Percentiles rank a stretch among this genome's conserved stretches.
Evolutionary conservation across 2,113 vertebrate genomes (phyloP).

Genomic region (Rhegmatorhina hoffmannsi): DNA sequence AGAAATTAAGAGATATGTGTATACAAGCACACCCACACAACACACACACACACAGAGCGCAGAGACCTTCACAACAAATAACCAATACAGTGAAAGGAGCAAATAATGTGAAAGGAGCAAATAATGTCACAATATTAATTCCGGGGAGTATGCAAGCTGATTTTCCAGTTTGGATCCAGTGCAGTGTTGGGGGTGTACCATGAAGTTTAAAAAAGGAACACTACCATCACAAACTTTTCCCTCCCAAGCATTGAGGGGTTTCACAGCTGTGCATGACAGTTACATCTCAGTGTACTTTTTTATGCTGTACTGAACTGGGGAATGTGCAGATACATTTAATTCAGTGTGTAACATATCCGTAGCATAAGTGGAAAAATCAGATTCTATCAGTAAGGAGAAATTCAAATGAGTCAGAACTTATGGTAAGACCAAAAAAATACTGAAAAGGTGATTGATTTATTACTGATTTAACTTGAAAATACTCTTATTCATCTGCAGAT

Average conservation of each 20-base stretch:
- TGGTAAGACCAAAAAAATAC: background rate
- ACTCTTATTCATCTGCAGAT: background rate
- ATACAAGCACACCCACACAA: background rate
- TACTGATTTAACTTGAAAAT: background rate
- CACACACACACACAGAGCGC: fast-evolving
- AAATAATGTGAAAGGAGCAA: background rate
- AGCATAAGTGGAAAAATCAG: background rate
- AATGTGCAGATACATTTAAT: background rate
- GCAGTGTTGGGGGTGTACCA: background rate
- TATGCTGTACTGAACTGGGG: background rate
- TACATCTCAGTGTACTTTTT: background rate
- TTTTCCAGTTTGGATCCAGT: background rate
- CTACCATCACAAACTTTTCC: background rate
- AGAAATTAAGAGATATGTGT: background rate
- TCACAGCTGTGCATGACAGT: background rate
- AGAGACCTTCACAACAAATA: background rate
- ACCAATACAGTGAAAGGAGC: background rate
- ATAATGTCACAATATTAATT: background rate
- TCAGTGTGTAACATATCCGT: background rate
- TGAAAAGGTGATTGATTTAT: background rate
- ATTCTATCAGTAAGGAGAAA: background rate
- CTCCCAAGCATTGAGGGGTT: background rate
- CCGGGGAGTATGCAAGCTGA: background rate
- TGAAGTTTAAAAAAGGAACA: background rate
- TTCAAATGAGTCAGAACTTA: background rate